A percentile compares a stretch with the other conserved stretches of the same genome.
Evolutionary conservation across 2,888 invertebrate genomes (phyloP).

Genomic region (Lasioglossum oenotherae): DNA sequence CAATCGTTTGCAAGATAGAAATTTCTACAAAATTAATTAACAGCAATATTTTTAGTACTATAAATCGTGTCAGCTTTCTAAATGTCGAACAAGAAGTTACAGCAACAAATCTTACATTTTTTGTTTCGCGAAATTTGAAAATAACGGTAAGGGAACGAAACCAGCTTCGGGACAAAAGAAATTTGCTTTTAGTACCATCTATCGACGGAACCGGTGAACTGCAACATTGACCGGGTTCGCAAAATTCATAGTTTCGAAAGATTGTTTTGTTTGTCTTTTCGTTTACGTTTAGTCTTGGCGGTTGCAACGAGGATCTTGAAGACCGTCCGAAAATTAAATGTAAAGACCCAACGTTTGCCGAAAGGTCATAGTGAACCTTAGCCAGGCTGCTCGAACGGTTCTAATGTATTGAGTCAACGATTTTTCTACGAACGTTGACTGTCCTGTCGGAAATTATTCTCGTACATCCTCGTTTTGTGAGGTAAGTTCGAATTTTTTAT

Average conservation of each 20-base stretch:
- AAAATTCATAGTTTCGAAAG: slow-evolving; percentile 62
- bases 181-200: slow-evolving; percentile 52
- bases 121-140: neutral
- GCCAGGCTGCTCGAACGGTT: neutral
- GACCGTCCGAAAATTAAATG: slow-evolving; percentile 79
- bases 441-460: slow-evolving; percentile 46
- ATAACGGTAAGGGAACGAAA: slow-evolving; percentile 12
- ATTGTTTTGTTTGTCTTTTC: slow-evolving; percentile 64
- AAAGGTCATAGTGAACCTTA: slow-evolving; percentile 49
- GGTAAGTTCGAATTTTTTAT: slow-evolving; percentile 63
- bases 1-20: neutral
- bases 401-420: slow-evolving; percentile 42
- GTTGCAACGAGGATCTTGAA: slow-evolving; percentile 72
- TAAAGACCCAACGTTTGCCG: slow-evolving; percentile 71
- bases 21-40: neutral
- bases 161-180: slow-evolving; percentile 45
- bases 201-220: slow-evolving; percentile 29
- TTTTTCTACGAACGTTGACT: slow-evolving; percentile 38
- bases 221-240: slow-evolving; percentile 62
- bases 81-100: neutral
- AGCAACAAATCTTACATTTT: neutral
- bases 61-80: neutral
- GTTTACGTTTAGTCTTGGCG: slow-evolving; percentile 76
- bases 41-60: neutral
- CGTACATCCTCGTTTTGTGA: slow-evolving; percentile 48